A percentile compares a stretch with the other conserved stretches of the same genome.
Conservation (phyloP, 2,797 vertebrate species). For the Cirrhinus mrigala region DNA sequence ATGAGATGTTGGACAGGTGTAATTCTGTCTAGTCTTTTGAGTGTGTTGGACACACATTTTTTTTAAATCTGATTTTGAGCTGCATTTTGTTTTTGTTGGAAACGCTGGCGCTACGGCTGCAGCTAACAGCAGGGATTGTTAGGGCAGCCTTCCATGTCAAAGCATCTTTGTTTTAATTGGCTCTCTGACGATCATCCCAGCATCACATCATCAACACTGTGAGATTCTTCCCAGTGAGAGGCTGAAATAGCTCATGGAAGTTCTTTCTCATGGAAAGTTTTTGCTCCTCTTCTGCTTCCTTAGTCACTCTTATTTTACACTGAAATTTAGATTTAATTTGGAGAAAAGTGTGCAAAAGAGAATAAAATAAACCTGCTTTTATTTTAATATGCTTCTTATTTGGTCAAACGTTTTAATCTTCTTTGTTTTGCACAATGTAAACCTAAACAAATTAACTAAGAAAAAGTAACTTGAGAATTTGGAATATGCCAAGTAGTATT, state of each 20-base stretch:
- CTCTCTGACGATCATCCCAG: constrained; percentile 18
- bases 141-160: constrained; percentile 22
- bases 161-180: constrained; percentile 43
- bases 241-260: constrained; percentile 16
- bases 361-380: neutral
- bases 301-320: neutral
- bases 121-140: constrained; percentile 4
- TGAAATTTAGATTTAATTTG: neutral
- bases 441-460: neutral
- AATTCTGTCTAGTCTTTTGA: neutral
- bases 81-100: constrained; percentile 18
- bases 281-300: neutral
- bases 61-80: constrained; percentile 14
- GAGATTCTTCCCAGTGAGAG: constrained; percentile 1
- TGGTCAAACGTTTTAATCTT: neutral
- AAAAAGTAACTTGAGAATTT: neutral
- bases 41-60: neutral
- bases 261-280: constrained; percentile 2
- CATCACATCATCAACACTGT: constrained; percentile 10
- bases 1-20: constrained; percentile 3
- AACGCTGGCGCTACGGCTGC: neutral
- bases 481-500: neutral
- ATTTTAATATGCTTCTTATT: neutral
- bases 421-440: neutral
- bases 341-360: neutral